Evolutionary conservation across 2,888 invertebrate species (phyloP), one percentile per base, ranked within the genome.

Genomic region (Dyspetes luteomarginatus): DNA sequence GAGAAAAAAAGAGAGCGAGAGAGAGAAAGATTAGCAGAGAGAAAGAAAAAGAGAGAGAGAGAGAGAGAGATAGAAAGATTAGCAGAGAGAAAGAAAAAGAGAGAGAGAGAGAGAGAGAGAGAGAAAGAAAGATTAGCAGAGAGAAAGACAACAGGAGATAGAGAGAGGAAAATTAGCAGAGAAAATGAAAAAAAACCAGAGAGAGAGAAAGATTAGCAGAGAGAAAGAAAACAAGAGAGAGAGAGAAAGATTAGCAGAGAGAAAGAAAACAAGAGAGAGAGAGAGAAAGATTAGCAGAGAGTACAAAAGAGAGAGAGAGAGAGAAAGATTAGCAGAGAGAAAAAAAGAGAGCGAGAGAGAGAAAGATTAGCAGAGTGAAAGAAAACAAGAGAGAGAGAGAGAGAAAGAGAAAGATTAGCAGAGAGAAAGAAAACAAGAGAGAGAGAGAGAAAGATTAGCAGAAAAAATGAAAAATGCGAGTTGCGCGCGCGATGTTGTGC

Each of bases 401-500:
- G 64, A 30, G 64, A 48, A 28, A 41, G 41, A 36, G 68, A n/a
- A n/a, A n/a, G n/a, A n/a, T n/a, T n/a, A n/a, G n/a, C n/a, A n/a
- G n/a, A n/a, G n/a, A n/a, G n/a, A n/a, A n/a, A n/a, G n/a, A n/a
- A n/a, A n/a, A n/a, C n/a, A n/a, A 50, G 9, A n/a, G 5, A 45
- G 60, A 41, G 41, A 48, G 26, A 50, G 4, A 4, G 19, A 17
- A 28, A 9, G 15, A 19, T n/a, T n/a, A n/a, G n/a, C 15, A 26
- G 1, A 58, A 15, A 77, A 43, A 52, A 48, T 45, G 48, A 28
- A 26, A 48, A 30, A 69, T 45, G 26, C 22, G 30, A 56, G 41
- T 60, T 55, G 52, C 73, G 45, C 56, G 45, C 56, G 52, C 71
- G 67, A 43, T 62, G 62, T 62, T 72, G 73, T 62, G 64, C 74